Base-by-base conservation (phyloP, 2,888 invertebrate species). In the Chrysolina haemoptera region DNA sequence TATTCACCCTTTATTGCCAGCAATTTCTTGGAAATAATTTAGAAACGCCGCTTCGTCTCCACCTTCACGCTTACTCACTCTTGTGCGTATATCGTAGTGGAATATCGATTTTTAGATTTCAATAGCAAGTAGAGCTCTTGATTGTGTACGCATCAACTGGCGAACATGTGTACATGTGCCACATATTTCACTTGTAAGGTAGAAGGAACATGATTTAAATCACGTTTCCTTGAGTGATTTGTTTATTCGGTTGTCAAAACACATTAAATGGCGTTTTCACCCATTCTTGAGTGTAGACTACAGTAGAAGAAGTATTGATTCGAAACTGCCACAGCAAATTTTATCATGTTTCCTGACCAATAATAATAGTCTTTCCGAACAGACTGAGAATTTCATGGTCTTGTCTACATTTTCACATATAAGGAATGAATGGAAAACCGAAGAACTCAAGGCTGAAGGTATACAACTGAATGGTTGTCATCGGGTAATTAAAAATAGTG, bases 11-110 rank as follows among this genome's bases (percentile, higher is more conserved):
- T 82, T 82, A 81, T 81, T 81, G 79, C 80, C 69, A 74, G 81
- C 83, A 82, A 83, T 82, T 82, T 81, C 82, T 81, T 76, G 79
- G 79, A 83, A 83, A 82, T 82, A 82, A 83, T 82, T 82, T 79
- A 79, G 78, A 76, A 80, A 65, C 35, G 27, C 59, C 35, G 59
- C 76, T 74, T 76, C 78, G 76, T 76, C 77, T 65, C 74, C 55
- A 76, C 80, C 76, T 79, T 62, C 18, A 62, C 63, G 55, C 68
- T 68, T 72, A 67, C 71, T 68, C 75, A 80, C 79, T 77, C 79
- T 81, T 81, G 80, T 68, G 77, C 77, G 35, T 59, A 79, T 71
- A 77, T 76, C 78, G 74, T 70, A 76, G 79, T 77, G 73, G 74
- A 74, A 72, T 77, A 82, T 82, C 77, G 82, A 82, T 82, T 81